These are phyloP conservation scores for Leguminivora glycinivorella DNA, from an alignment of 1,140 invertebrate genomes.

Conservation along the genomic window DNA sequence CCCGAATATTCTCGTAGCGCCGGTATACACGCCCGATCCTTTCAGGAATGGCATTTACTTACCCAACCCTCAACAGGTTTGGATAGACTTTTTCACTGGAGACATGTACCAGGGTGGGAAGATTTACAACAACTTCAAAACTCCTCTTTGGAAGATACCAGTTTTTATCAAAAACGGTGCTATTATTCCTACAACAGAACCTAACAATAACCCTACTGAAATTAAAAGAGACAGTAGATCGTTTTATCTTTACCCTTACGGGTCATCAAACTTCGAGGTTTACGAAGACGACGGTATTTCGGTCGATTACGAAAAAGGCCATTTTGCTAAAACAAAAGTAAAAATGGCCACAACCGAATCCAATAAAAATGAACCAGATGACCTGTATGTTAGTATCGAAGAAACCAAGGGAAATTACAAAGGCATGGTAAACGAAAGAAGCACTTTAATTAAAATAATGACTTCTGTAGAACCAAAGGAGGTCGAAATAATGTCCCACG, in stretches of 20 bases:
- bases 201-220: constrained; percentile 65
- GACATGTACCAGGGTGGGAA: constrained; percentile 66
- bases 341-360: constrained; percentile 42
- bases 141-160: constrained; percentile 69
- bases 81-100: constrained; percentile 69
- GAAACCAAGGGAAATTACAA: constrained; percentile 55
- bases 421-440: constrained; percentile 52
- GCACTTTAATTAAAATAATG: constrained; percentile 60
- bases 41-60: constrained; percentile 59
- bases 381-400: constrained; percentile 52
- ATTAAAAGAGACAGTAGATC: constrained; percentile 57
- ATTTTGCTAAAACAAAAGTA: constrained; percentile 55
- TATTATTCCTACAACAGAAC: constrained; percentile 62
- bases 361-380: constrained; percentile 41
- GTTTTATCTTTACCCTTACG: constrained; percentile 61
- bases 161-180: constrained; percentile 70
- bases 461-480: constrained; percentile 47
- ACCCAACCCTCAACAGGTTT: constrained; percentile 61
- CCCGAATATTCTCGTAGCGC: constrained; percentile 62
- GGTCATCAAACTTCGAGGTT: constrained; percentile 47
- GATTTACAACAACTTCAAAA: constrained; percentile 56
- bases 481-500: constrained; percentile 46
- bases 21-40: constrained; percentile 52
- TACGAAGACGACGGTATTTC: constrained; percentile 71
- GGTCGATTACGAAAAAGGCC: constrained; percentile 49